A percentile compares a stretch with the other conserved stretches of the same genome.
These are phyloP conservation scores for Thereva nobilitata DNA, from an alignment of 2,888 invertebrate genomes.

Conservation along the genomic window DNA sequence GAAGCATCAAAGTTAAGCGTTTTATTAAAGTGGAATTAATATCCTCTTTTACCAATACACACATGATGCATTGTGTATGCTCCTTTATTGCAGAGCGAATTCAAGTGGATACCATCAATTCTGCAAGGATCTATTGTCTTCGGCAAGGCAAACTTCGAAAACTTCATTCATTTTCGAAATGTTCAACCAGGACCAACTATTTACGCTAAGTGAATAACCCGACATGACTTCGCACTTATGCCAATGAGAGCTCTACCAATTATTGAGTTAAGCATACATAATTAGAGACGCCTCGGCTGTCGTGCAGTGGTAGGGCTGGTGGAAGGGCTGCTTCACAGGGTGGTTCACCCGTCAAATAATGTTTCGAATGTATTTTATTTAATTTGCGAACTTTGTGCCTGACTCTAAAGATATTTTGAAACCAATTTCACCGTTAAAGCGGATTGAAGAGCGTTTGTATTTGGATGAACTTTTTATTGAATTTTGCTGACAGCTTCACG, in stretches of 20 bases:
- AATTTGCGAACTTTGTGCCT: conserved; percentile 4
- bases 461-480: not conserved
- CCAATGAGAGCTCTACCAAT: conserved; percentile 25
- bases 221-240: conserved; percentile 30
- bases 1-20: too few species aligned
- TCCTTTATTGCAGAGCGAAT: not conserved
- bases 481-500: too few species aligned
- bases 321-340: not conserved
- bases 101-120: conserved; percentile 16
- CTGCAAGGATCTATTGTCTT: not conserved
- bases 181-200: conserved; percentile 2
- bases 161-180: not conserved
- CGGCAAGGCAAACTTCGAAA: conserved; percentile 15
- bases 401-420: not conserved
- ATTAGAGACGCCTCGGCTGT: conserved; percentile 4
- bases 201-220: conserved; percentile 4
- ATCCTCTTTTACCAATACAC: too few species aligned
- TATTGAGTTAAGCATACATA: conserved; percentile 26
- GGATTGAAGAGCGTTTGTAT: not conserved
- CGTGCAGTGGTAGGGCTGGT: not conserved
- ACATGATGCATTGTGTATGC: too few species aligned
- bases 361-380: conserved; percentile 6
- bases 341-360: too few species aligned
- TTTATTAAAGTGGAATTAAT: too few species aligned
- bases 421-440: not conserved